Evolutionary conservation across 2,113 vertebrate species (phyloP).

Genomic region (Morone saxatilis): DNA sequence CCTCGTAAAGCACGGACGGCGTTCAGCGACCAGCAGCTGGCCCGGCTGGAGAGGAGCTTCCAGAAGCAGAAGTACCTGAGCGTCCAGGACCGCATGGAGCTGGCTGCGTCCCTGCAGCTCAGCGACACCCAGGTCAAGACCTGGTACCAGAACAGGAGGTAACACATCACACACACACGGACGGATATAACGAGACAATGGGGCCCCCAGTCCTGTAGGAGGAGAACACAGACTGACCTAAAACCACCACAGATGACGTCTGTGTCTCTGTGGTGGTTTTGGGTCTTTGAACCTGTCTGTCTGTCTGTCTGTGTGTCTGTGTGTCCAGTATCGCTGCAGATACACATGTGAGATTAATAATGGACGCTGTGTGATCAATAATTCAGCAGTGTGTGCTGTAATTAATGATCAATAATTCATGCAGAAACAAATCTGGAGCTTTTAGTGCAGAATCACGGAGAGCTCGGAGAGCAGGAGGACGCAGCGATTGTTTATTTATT

Average conservation of each 20-base stretch:
- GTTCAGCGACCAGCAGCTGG: conserved; percentile 95
- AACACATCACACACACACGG: not conserved
- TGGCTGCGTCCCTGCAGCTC: conserved; percentile 92
- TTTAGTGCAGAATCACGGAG: conserved; percentile 10
- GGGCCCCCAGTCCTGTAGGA: no score
- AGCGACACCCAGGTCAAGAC: conserved; percentile 97
- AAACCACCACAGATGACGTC: no score
- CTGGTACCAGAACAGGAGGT: conserved; percentile 91
- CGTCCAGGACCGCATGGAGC: conserved; percentile 95
- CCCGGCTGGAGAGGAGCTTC: conserved; percentile 93
- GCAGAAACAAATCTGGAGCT: conserved; percentile 53
- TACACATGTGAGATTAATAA: conserved; percentile 88
- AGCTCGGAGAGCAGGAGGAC: no score
- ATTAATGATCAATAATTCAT: conserved; percentile 85
- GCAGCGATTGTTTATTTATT: conserved; percentile 9
- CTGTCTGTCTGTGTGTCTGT: not conserved
- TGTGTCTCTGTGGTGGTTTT: no score
- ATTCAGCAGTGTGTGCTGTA: conserved; percentile 78
- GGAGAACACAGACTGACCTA: no score
- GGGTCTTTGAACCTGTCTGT: not conserved
- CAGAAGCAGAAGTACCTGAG: conserved; percentile 94
- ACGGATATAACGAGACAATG: no score
- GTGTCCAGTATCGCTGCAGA: conserved; percentile 8
- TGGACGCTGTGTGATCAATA: conserved; percentile 89
- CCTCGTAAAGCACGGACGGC: conserved; percentile 94